Evolutionary conservation across 1,140 invertebrate genomes (phyloP).

Genomic region (Zaprionus taronus): DNA sequence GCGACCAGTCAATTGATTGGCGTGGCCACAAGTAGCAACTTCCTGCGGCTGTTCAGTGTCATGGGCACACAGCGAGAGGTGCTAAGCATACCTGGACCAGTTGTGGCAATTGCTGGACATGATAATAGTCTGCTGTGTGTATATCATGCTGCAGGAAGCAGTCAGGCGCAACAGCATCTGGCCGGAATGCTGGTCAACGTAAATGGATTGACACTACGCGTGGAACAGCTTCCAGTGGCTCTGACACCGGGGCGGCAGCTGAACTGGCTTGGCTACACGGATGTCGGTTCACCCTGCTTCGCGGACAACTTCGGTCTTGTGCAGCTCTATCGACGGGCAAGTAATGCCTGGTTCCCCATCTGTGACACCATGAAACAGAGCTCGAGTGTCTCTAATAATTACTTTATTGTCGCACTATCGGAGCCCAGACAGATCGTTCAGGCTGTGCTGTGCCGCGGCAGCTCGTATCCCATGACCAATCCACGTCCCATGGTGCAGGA

Average conservation of each 20-base stretch:
- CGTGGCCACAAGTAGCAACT: constrained; percentile 89
- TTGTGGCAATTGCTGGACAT: constrained; percentile 87
- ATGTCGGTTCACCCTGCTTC: constrained; percentile 90
- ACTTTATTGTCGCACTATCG: constrained; percentile 91
- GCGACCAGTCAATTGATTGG: constrained; percentile 91
- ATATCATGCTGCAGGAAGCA: constrained; percentile 88
- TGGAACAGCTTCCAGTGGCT: constrained; percentile 85
- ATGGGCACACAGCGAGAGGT: constrained; percentile 93
- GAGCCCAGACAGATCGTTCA: constrained; percentile 91
- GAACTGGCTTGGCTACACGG: constrained; percentile 93
- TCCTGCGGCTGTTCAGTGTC: constrained; percentile 92
- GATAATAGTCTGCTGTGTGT: constrained; percentile 90
- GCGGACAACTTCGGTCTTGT: constrained; percentile 89
- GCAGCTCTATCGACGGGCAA: constrained; percentile 87
- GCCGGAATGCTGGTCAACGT: constrained; percentile 86
- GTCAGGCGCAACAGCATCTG: constrained; percentile 86
- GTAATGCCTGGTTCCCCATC: constrained; percentile 91
- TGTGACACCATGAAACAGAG: constrained; percentile 88
- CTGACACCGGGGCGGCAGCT: constrained; percentile 89
- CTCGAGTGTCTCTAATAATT: constrained; percentile 91
- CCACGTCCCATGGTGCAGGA: constrained; percentile 93
- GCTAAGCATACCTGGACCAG: constrained; percentile 89
- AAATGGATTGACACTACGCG: constrained; percentile 62
- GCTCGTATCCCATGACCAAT: constrained; percentile 92
- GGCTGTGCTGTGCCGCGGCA: constrained; percentile 94